Evolutionary conservation across 2,113 vertebrate species (phyloP).

Genomic region (Heloderma charlesbogerti): DNA sequence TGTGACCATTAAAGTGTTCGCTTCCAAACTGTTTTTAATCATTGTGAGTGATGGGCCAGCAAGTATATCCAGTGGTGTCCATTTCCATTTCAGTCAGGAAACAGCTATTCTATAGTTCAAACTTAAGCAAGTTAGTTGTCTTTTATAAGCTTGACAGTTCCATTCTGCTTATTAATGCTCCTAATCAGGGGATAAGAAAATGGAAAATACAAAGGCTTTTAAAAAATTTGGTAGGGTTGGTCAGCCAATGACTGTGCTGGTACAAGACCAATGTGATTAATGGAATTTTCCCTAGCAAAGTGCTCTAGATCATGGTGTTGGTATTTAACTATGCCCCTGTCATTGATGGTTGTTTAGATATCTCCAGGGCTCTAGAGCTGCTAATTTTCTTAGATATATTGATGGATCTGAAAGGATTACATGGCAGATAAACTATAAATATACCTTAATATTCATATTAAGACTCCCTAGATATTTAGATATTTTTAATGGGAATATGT

Average conservation of each 20-base stretch:
- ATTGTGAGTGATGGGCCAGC: accelerated
- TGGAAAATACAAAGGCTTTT: not conserved
- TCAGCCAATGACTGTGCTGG: not conserved
- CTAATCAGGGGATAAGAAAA: not conserved
- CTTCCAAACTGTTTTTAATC: not conserved
- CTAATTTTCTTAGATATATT: not conserved
- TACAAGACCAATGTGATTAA: not conserved
- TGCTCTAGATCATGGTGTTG: not conserved
- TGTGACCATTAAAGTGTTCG: not conserved
- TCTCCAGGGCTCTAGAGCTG: not conserved
- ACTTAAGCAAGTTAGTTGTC: not conserved
- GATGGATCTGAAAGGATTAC: not conserved
- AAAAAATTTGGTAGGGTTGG: not conserved
- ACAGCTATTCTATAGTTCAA: not conserved
- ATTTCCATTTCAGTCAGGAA: constrained; percentile 7
- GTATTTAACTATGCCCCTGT: not conserved
- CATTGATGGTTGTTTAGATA: not conserved
- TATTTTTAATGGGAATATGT: not conserved
- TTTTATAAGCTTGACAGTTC: constrained; percentile 1
- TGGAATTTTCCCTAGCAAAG: not conserved
- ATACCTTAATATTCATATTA: not conserved
- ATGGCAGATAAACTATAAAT: not conserved
- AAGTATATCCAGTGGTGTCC: not conserved
- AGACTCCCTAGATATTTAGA: not conserved
- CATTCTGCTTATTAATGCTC: not conserved